Conservation (phyloP, 2,113 vertebrate genomes). For the Pyrgilauda ruficollis region DNA sequence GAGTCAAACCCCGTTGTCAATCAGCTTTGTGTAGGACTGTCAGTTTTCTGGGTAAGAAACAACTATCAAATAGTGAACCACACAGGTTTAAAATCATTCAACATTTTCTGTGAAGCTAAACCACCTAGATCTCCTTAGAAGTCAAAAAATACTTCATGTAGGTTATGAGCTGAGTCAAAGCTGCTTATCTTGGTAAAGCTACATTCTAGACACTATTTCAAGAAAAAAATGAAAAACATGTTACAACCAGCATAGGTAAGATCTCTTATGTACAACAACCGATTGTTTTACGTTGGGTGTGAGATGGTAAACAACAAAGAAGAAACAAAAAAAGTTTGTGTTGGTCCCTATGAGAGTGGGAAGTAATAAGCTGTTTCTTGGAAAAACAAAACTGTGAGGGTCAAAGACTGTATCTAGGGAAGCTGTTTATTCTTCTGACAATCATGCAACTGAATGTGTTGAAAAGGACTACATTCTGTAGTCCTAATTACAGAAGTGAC, state of each 20-base stretch:
- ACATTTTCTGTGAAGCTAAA: not conserved
- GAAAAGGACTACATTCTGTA: not conserved
- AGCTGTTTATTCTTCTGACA: not conserved
- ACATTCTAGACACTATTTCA: not conserved
- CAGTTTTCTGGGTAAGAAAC: not conserved
- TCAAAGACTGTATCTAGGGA: not conserved
- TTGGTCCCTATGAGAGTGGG: not conserved
- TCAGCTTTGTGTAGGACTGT: not conserved
- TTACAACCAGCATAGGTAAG: not conserved
- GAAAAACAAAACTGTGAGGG: not conserved
- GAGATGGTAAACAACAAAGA: not conserved
- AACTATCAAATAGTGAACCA: not conserved
- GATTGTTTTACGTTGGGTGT: too few relatives aligned
- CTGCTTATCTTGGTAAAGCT: not conserved
- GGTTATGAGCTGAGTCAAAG: not conserved
- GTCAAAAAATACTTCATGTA: not conserved
- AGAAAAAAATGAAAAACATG: not conserved
- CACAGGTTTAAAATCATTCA: not conserved
- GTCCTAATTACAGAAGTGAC: not conserved
- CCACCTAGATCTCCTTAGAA: not conserved
- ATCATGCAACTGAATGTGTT: not conserved
- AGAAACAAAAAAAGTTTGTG: not conserved
- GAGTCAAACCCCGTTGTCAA: not conserved
- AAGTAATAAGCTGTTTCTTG: not conserved
- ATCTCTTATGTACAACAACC: too few relatives aligned